Percentiles rank a stretch among this genome's conserved stretches.
Evolutionary conservation across 2,888 invertebrate species (phyloP).

Genomic region (Sphaerophoria rueppellii): DNA sequence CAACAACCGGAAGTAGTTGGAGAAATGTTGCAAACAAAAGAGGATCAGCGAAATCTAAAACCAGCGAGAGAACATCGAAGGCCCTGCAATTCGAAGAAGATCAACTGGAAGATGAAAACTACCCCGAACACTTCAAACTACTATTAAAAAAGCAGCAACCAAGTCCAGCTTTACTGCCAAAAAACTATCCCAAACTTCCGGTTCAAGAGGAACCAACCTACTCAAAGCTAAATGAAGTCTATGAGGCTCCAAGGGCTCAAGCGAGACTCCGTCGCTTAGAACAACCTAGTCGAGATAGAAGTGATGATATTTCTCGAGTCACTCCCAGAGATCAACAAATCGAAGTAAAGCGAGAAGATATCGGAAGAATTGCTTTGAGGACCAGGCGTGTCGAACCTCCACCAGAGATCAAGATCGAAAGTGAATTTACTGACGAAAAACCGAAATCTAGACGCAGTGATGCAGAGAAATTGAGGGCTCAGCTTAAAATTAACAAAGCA

Average conservation of each 20-base stretch:
- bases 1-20: slow-evolving; percentile 69
- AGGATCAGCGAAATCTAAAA: slow-evolving; percentile 55
- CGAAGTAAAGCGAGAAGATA: slow-evolving; percentile 48
- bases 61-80: slow-evolving; percentile 77
- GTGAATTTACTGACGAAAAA: slow-evolving; percentile 13
- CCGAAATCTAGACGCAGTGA: slow-evolving; percentile 40
- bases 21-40: slow-evolving; percentile 60
- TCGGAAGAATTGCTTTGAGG: slow-evolving; percentile 46
- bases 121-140: slow-evolving; percentile 87
- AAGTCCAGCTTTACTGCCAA: slow-evolving; percentile 5
- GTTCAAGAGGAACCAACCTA: slow-evolving; percentile 21
- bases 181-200: slow-evolving; percentile 41
- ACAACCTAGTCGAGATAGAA: slow-evolving; percentile 38
- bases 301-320: slow-evolving; percentile 51
- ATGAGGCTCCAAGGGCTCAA: slow-evolving; percentile 35
- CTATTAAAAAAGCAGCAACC: slow-evolving; percentile 81
- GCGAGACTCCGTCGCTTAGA: slow-evolving; percentile 38
- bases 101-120: slow-evolving; percentile 86
- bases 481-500: slow-evolving; percentile 26
- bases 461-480: slow-evolving; percentile 15
- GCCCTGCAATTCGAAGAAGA: slow-evolving; percentile 78
- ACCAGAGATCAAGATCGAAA: not conserved
- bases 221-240: slow-evolving; percentile 83
- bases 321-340: slow-evolving; percentile 50
- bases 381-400: slow-evolving; percentile 41